phyloP scores from a whole-genome alignment of 2,113 vertebrate species.

The Corythornis madagascariensis region DNA sequence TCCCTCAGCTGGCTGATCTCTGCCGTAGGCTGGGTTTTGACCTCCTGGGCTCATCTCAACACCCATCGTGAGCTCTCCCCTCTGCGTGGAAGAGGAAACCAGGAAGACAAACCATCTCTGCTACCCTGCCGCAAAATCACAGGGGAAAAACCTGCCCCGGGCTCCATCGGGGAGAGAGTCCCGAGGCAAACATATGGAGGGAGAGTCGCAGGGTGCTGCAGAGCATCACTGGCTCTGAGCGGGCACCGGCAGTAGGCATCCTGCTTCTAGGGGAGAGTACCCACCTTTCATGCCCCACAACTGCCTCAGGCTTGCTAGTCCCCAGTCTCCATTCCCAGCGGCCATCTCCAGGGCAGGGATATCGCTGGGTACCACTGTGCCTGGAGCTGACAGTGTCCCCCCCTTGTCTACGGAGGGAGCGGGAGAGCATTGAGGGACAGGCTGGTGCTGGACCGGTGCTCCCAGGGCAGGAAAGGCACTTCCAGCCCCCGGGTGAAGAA shows the following conservation, averaged over 20 bases:
- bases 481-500: not conserved
- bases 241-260: not conserved
- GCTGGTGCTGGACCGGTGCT: not conserved
- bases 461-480: not conserved
- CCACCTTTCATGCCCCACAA: not conserved
- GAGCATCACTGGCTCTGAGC: not conserved
- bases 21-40: not conserved
- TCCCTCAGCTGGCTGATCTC: not conserved
- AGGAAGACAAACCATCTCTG: not conserved
- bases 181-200: not conserved
- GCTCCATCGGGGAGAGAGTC: not conserved
- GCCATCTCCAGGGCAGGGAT: not conserved
- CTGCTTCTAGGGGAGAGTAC: not conserved
- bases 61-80: not conserved
- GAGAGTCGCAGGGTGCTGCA: not conserved
- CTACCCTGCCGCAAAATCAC: fast-evolving
- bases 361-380: not conserved
- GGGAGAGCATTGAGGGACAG: not conserved
- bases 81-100: fast-evolving
- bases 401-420: not conserved
- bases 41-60: not conserved
- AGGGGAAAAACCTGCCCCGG: not conserved
- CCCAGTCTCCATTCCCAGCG: not conserved
- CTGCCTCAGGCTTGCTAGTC: too few species aligned
- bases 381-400: not conserved